These are phyloP conservation scores for Mongoloraphidia duomilia DNA, from an alignment of 2,888 invertebrate species.

Conservation along the genomic window DNA sequence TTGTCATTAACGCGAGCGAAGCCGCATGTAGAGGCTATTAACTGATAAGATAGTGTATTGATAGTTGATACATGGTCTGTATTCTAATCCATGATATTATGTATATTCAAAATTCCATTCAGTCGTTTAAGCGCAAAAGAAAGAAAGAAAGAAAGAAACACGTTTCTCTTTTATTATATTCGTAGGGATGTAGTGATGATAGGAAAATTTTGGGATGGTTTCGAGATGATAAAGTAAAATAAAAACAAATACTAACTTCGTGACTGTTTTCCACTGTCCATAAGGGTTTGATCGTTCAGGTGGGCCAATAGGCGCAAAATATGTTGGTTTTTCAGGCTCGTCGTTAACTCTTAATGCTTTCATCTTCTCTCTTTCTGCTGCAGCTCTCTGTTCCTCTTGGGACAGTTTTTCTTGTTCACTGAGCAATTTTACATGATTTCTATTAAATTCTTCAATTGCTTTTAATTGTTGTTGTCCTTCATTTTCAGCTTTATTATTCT, in stretches of 20 bases:
- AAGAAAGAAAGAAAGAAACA: too few relatives aligned
- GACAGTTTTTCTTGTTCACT: conserved; percentile 25
- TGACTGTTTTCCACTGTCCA: conserved; percentile 60
- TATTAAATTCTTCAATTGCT: conserved; percentile 22
- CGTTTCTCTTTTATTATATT: too few relatives aligned
- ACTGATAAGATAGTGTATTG: too few relatives aligned
- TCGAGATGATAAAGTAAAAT: too few relatives aligned
- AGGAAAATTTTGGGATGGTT: too few relatives aligned
- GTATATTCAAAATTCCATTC: too few relatives aligned
- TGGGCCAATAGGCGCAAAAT: conserved; percentile 39
- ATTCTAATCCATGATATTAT: too few relatives aligned
- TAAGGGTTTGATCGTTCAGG: conserved; percentile 50
- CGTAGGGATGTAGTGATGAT: too few relatives aligned
- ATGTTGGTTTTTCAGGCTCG: conserved; percentile 22
- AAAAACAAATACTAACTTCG: conserved; percentile 32
- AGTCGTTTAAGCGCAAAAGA: too few relatives aligned
- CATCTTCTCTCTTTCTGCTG: conserved; percentile 32
- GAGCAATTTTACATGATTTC: conserved; percentile 21
- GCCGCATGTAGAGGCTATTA: too few relatives aligned
- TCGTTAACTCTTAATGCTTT: conserved; percentile 27
- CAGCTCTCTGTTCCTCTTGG: conserved; percentile 36
- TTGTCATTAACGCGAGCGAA: too few relatives aligned
- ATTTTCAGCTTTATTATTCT: conserved; percentile 37
- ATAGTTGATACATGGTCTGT: too few relatives aligned
- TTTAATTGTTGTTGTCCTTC: conserved; percentile 31